Evolutionary conservation across 92 coral and sea anemone species (phyloP).

Genomic region (Bergia puertoricense): DNA sequence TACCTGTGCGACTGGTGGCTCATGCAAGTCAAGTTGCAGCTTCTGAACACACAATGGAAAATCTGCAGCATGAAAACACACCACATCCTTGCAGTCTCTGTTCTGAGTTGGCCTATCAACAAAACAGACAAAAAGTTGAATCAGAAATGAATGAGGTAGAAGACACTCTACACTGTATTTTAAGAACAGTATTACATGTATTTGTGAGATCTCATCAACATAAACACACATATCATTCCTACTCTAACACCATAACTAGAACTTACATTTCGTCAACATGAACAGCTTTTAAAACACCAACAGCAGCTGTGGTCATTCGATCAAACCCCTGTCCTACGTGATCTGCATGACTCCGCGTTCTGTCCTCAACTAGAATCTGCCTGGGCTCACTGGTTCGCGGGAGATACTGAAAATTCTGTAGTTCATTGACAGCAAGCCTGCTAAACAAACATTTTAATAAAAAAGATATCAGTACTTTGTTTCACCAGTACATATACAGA

Average conservation of each 20-base stretch:
- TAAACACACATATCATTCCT: neutral
- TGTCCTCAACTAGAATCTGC: slow-evolving; percentile 92
- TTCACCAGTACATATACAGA: neutral
- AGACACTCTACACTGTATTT: neutral
- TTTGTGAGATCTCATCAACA: no score
- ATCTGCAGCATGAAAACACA: slow-evolving; percentile 92
- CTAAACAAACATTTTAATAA: neutral
- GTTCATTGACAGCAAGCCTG: slow-evolving; percentile 88
- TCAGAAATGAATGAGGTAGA: neutral
- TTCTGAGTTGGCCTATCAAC: slow-evolving; percentile 60
- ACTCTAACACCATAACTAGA: neutral
- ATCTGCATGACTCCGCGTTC: slow-evolving; percentile 98
- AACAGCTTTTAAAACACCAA: slow-evolving; percentile 91
- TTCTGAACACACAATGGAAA: slow-evolving; percentile 81
- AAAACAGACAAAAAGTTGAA: slow-evolving; percentile 12
- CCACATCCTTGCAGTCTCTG: slow-evolving; percentile 93
- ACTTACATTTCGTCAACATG: slow-evolving; percentile 73
- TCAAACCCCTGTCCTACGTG: slow-evolving; percentile 99
- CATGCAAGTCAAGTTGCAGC: slow-evolving; percentile 93
- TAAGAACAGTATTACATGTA: neutral
- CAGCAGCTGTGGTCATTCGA: slow-evolving; percentile 96
- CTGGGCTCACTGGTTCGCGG: slow-evolving; percentile 93
- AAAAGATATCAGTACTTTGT: neutral
- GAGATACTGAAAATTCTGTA: slow-evolving; percentile 92
- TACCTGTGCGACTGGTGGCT: slow-evolving; percentile 97